Percentiles rank a stretch among this genome's conserved stretches.
These are phyloP conservation scores for Gymnoscelis rufifasciata DNA, from an alignment of 2,888 invertebrate genomes.

Conservation along the genomic window DNA sequence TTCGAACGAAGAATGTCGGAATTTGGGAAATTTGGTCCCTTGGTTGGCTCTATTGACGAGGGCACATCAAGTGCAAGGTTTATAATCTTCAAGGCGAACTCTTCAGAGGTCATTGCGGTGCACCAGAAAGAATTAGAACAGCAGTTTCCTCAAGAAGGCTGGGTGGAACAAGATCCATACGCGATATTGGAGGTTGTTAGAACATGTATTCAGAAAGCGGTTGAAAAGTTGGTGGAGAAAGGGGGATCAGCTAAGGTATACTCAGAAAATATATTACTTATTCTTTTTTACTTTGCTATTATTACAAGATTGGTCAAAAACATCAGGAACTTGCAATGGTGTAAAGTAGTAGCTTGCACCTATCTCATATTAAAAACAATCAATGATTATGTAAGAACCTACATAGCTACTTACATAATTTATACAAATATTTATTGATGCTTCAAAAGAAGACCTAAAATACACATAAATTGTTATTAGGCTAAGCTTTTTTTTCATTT, in stretches of 20 bases:
- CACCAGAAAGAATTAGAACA: constrained; percentile 92
- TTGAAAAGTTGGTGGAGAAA: constrained; percentile 82
- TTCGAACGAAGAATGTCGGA: constrained; percentile 41
- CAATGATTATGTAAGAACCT: too few relatives aligned
- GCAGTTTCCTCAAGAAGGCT: constrained; percentile 93
- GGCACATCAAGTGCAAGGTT: constrained; percentile 98
- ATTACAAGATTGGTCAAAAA: too few relatives aligned
- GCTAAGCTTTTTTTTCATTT: too few relatives aligned
- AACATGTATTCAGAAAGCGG: constrained; percentile 88
- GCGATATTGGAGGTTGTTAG: constrained; percentile 89
- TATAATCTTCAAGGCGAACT: constrained; percentile 91
- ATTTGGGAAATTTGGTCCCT: constrained; percentile 79
- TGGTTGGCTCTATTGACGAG: constrained; percentile 97
- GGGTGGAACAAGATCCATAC: constrained; percentile 97
- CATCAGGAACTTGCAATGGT: too few relatives aligned
- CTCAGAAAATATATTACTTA: too few relatives aligned
- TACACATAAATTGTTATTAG: too few relatives aligned
- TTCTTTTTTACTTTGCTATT: too few relatives aligned
- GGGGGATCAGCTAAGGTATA: constrained; percentile 74
- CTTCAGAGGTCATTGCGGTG: constrained; percentile 90
- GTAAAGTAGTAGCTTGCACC: too few relatives aligned
- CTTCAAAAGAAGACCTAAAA: too few relatives aligned
- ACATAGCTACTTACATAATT: too few relatives aligned
- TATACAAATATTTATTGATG: too few relatives aligned
- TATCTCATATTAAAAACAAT: too few relatives aligned